phyloP scores from a whole-genome alignment of 2,797 vertebrate species.

The Acropternis orthonyx region DNA sequence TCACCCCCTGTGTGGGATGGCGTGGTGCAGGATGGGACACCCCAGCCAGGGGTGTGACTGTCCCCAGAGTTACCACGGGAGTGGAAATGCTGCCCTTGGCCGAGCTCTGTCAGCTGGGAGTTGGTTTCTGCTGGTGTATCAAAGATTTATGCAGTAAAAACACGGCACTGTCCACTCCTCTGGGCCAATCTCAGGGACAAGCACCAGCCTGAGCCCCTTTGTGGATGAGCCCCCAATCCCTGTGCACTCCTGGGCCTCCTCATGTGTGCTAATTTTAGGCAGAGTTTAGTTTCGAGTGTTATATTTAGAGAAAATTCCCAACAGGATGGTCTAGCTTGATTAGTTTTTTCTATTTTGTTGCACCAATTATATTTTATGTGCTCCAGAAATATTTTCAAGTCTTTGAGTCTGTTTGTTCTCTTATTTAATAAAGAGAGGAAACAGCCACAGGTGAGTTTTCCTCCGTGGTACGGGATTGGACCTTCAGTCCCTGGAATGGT shows the following conservation, averaged over 20 bases:
- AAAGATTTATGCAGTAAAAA: neutral
- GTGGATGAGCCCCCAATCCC: neutral
- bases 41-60: neutral
- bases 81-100: neutral
- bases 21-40: neutral
- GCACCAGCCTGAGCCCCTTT: neutral
- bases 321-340: too few species aligned
- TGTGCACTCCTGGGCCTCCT: neutral
- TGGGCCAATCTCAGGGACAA: neutral
- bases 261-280: neutral
- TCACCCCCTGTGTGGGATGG: accelerated
- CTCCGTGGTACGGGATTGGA: neutral
- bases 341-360: neutral
- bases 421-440: neutral
- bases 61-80: accelerated
- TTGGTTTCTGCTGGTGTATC: neutral
- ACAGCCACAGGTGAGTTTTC: neutral
- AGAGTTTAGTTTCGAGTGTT: neutral
- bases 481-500: neutral
- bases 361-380: neutral
- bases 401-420: neutral
- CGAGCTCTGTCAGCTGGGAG: neutral
- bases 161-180: neutral
- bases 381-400: neutral
- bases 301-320: neutral